A percentile compares a stretch with the other conserved stretches of the same genome.
Evolutionary conservation across 2,113 vertebrate genomes (phyloP).

Genomic region (Psilopogon haemacephalus): DNA sequence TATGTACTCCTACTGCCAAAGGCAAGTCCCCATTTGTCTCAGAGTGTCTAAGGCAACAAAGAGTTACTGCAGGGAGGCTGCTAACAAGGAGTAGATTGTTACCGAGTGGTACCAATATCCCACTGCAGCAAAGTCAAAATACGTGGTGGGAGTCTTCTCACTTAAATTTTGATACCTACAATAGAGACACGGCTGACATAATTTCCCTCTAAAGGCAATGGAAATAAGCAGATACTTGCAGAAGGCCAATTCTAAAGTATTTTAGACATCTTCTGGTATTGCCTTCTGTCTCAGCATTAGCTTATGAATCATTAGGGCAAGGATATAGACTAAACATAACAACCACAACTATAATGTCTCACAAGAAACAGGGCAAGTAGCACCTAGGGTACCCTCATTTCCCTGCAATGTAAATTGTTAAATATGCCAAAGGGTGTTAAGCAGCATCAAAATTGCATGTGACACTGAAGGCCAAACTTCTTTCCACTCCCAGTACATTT

Average conservation of each 20-base stretch:
- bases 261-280: background rate
- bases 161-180: background rate
- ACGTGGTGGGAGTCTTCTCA: background rate
- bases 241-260: background rate
- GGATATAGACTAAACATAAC: background rate
- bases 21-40: background rate
- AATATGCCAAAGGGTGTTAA: background rate
- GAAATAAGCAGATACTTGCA: background rate
- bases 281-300: background rate
- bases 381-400: background rate
- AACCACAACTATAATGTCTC: background rate
- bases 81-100: background rate
- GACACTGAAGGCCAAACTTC: background rate
- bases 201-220: background rate
- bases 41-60: rapidly evolving
- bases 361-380: background rate
- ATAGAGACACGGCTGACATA: background rate
- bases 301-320: background rate
- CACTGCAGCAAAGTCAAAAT: background rate
- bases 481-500: background rate
- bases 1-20: background rate
- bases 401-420: background rate
- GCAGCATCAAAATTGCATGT: background rate
- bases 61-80: background rate
- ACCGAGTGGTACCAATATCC: background rate